Percentiles rank a stretch among this genome's conserved stretches.
phyloP scores from a whole-genome alignment of 2,888 invertebrate genomes.

The Julus scandinavius region DNA sequence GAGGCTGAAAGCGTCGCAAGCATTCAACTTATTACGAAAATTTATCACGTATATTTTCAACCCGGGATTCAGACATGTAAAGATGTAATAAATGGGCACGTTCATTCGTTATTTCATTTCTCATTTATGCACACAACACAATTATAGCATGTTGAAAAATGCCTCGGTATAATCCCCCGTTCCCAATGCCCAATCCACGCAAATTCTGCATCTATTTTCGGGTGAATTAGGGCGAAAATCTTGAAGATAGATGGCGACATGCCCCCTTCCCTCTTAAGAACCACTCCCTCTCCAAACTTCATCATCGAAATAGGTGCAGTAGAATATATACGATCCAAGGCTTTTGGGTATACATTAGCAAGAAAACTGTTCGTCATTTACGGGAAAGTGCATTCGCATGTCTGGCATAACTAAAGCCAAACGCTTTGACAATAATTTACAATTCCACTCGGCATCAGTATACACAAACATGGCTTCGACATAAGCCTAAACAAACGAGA shows the following conservation, averaged over 20 bases:
- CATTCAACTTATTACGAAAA: slow-evolving; percentile 27
- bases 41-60: not conserved
- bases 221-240: not conserved
- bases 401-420: slow-evolving; percentile 13
- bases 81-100: not conserved
- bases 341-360: not conserved
- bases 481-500: not conserved
- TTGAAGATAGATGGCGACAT: not conserved
- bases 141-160: not conserved
- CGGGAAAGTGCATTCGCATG: slow-evolving; percentile 21
- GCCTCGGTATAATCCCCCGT: not conserved
- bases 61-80: not conserved
- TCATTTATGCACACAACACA: not conserved
- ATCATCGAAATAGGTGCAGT: not conserved
- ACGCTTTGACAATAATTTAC: slow-evolving; percentile 3
- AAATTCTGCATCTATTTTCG: not conserved
- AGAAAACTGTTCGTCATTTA: not conserved
- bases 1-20: not conserved
- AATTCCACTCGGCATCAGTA: not conserved
- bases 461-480: not conserved
- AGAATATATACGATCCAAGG: not conserved
- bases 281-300: not conserved
- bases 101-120: slow-evolving; percentile 3
- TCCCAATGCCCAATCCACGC: not conserved
- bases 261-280: not conserved